phyloP scores from a whole-genome alignment of 2,888 invertebrate genomes.

The Dasypogon diadema region DNA sequence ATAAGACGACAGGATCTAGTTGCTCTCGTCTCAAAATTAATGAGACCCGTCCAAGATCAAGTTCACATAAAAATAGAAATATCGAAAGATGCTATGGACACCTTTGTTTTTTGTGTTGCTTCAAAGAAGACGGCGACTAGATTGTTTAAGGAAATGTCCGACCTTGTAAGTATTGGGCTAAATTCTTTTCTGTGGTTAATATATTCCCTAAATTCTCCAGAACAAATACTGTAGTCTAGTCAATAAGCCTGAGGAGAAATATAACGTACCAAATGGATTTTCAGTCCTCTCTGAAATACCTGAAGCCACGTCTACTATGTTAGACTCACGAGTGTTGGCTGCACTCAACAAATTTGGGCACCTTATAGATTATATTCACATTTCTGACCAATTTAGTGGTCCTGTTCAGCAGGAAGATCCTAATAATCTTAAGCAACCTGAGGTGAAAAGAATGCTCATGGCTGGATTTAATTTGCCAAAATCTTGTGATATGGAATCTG shows the following conservation, averaged over 20 bases:
- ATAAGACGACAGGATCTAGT: constrained; percentile 97
- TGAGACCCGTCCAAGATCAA: constrained; percentile 89
- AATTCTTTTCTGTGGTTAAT: not conserved
- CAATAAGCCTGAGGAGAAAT: constrained; percentile 84
- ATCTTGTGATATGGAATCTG: constrained; percentile 76
- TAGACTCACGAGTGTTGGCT: constrained; percentile 84
- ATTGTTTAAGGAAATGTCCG: constrained; percentile 92
- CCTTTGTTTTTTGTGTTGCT: constrained; percentile 92
- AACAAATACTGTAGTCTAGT: constrained; percentile 84
- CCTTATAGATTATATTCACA: constrained; percentile 93
- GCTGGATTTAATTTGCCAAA: constrained; percentile 84
- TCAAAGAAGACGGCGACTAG: constrained; percentile 88
- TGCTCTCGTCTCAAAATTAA: constrained; percentile 83
- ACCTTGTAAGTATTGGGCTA: constrained; percentile 75
- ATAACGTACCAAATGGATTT: constrained; percentile 80
- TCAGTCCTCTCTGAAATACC: constrained; percentile 89
- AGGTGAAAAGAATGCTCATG: constrained; percentile 83
- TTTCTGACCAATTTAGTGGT: constrained; percentile 96
- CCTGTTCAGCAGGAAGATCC: constrained; percentile 88
- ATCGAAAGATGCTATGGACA: constrained; percentile 91
- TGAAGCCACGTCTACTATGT: constrained; percentile 85
- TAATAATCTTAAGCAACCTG: constrained; percentile 78
- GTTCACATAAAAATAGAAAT: constrained; percentile 87
- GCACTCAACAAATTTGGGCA: constrained; percentile 85
- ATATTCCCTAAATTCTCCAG: constrained; percentile 65